phyloP scores from a whole-genome alignment of 92 coral and sea anemone genomes.

The Chrysogorgia sp. region DNA sequence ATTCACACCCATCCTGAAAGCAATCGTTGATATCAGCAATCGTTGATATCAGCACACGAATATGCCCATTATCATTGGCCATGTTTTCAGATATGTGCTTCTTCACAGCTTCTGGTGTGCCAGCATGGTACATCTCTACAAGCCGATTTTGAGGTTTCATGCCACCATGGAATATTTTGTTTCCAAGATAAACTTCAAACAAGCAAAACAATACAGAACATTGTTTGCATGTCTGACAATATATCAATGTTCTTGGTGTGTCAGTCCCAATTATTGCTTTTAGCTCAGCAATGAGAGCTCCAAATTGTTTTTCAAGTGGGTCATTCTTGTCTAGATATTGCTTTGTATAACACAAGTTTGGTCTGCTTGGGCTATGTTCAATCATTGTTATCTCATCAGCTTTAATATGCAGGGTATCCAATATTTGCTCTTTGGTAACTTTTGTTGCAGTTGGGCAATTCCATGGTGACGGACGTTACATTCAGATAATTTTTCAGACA shows the following conservation, averaged over 20 bases:
- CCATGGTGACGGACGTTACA: too few relatives aligned
- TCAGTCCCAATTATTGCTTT: slow-evolving; percentile 31
- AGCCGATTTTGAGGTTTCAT: slow-evolving; percentile 51
- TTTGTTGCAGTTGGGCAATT: slow-evolving; percentile 60
- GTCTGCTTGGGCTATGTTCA: slow-evolving; percentile 61
- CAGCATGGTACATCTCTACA: slow-evolving; percentile 83
- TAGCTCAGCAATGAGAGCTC: slow-evolving; percentile 53
- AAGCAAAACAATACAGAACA: slow-evolving; percentile 65
- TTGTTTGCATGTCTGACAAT: slow-evolving; percentile 79
- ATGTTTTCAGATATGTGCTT: slow-evolving; percentile 53
- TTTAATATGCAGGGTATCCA: slow-evolving; percentile 38
- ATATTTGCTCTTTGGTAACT: slow-evolving; percentile 57
- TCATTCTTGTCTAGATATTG: slow-evolving; percentile 64
- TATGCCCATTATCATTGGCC: slow-evolving; percentile 54
- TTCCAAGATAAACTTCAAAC: slow-evolving; percentile 69
- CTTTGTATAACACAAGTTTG: slow-evolving; percentile 47
- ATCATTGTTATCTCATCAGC: slow-evolving; percentile 35
- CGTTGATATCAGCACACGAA: slow-evolving; percentile 52
- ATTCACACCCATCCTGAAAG: slow-evolving; percentile 62
- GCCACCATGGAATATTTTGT: slow-evolving; percentile 48
- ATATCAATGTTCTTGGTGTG: slow-evolving; percentile 66
- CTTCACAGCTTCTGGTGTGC: slow-evolving; percentile 64
- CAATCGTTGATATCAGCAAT: slow-evolving; percentile 53
- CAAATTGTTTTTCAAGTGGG: slow-evolving; percentile 50
- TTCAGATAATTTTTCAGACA: too few relatives aligned